A percentile compares a stretch with the other conserved stretches of the same genome.
These are phyloP conservation scores for Zelostemma sp. DNA, from an alignment of 1,140 invertebrate species.

Conservation along the genomic window DNA sequence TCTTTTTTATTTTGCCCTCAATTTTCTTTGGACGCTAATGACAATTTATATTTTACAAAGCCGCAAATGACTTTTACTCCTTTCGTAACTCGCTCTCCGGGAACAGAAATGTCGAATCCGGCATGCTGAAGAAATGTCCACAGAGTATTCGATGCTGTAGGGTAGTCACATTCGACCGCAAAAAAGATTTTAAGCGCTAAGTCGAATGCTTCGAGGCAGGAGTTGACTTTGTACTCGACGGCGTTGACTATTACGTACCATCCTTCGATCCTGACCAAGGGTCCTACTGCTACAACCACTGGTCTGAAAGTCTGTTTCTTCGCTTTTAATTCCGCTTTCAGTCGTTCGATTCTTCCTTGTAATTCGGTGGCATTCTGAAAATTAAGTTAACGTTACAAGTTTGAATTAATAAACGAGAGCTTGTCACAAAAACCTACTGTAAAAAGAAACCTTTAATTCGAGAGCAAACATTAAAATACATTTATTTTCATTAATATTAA, in stretches of 20 bases:
- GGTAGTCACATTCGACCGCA: conserved; percentile 9
- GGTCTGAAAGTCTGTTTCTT: conserved; percentile 17
- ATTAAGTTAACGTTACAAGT: background rate
- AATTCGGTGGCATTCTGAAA: conserved; percentile 15
- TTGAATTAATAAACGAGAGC: background rate
- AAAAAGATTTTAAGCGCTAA: conserved; percentile 19
- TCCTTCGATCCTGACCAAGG: conserved; percentile 8
- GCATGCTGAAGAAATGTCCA: conserved; percentile 19
- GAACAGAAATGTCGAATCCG: conserved; percentile 10
- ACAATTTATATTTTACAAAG: background rate
- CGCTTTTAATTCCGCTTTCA: conserved; percentile 18
- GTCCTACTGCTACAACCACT: conserved; percentile 16
- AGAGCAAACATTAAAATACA: too few species aligned
- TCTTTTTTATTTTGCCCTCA: too few species aligned
- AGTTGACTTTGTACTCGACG: background rate
- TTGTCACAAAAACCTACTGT: background rate
- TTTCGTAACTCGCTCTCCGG: too few species aligned
- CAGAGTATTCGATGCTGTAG: conserved; percentile 1
- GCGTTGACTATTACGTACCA: conserved; percentile 15
- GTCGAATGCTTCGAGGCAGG: conserved; percentile 12
- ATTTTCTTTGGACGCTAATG: too few species aligned
- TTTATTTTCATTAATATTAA: too few species aligned
- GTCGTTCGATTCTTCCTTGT: background rate
- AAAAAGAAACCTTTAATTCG: conserved; percentile 1
- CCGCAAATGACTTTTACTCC: background rate